Base-by-base conservation (phyloP, 1,140 invertebrate genomes). In the Cheumatopsyche charites region DNA sequence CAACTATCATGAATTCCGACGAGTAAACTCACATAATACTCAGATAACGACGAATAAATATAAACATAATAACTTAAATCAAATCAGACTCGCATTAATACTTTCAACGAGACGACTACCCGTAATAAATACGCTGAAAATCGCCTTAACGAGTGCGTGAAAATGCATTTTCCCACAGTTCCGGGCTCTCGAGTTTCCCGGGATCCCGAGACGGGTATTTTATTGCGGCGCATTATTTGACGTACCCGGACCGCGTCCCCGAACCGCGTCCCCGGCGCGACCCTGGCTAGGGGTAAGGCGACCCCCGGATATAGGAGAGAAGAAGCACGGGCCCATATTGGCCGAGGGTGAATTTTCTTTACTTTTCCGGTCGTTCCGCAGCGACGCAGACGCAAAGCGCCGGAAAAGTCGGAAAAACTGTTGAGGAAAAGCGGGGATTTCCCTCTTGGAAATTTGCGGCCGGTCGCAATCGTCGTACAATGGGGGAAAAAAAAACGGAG, bases 171-270 rank as follows among this genome's bases (percentile, higher is more conserved):
- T 52, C 47, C 19, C 15, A 17, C 9, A n/a, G 47, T 69, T 26
- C 67, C 49, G 19, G 23, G 15, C 36, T 55, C 67, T 45, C 70
- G 47, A 17, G 19, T 71, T 71, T 71, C 63, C 55, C 19, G 62
- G 19, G 15, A 17, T 58, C 36, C 65, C 36, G 15, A 7, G 21
- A 17, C 47, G 13, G 58, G 69, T 71, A 65, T 72, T 72, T 72
- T 72, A 72, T 72, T 72, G 70, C 70, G 45, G 23, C 65, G 70
- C 62, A 72, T 72, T 72, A 72, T 72, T 72, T 72, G 70, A 72
- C 66, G 70, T 72, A 66, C 61, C 70, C 45, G 11, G 2, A 19
- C 70, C 43, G 25, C 62, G 12, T 62, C 66, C 61, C 70, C 45
- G 11, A 13, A 19, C 70, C 43, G 25, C 62, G 12, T 62, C 26